Conservation (phyloP, 2,113 vertebrate genomes). For the Semicossyphus pulcher region DNA sequence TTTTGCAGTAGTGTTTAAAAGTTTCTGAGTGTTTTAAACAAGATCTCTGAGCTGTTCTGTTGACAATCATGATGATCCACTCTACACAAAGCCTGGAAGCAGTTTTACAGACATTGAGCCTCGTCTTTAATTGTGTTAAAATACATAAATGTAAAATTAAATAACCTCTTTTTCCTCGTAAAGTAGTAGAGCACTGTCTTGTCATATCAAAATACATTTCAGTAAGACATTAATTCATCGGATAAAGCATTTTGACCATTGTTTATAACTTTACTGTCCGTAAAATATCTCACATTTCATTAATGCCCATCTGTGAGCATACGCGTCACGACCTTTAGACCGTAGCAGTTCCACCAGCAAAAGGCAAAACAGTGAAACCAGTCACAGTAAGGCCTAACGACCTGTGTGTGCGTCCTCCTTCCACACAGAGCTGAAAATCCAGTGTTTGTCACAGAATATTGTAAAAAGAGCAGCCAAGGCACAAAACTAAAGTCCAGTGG, state of each 20-base stretch:
- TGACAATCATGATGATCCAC: not conserved
- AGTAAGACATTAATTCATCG: not conserved
- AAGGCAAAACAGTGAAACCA: constrained; percentile 8
- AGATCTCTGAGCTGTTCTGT: not conserved
- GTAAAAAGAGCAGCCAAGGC: constrained; percentile 66
- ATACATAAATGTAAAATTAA: not conserved
- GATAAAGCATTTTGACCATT: constrained; percentile 18
- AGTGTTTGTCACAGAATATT: constrained; percentile 27
- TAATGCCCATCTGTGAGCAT: constrained; percentile 15
- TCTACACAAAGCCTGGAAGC: not conserved
- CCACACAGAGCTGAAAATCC: constrained; percentile 19
- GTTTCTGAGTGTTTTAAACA: not conserved
- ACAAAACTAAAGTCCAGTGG: constrained; percentile 49
- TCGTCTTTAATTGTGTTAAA: not conserved
- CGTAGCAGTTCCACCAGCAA: constrained; percentile 1
- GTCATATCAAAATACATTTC: constrained; percentile 29
- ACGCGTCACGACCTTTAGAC: not conserved
- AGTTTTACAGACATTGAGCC: not conserved
- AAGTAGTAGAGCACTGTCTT: not conserved
- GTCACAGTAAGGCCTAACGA: constrained; percentile 29
- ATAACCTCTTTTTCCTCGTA: not conserved
- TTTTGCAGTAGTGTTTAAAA: no score
- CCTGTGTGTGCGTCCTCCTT: not conserved
- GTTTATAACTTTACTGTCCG: not conserved
- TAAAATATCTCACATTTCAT: constrained; percentile 15